phyloP scores from a whole-genome alignment of 1,140 invertebrate genomes.

The Stegodyphus dumicola region DNA sequence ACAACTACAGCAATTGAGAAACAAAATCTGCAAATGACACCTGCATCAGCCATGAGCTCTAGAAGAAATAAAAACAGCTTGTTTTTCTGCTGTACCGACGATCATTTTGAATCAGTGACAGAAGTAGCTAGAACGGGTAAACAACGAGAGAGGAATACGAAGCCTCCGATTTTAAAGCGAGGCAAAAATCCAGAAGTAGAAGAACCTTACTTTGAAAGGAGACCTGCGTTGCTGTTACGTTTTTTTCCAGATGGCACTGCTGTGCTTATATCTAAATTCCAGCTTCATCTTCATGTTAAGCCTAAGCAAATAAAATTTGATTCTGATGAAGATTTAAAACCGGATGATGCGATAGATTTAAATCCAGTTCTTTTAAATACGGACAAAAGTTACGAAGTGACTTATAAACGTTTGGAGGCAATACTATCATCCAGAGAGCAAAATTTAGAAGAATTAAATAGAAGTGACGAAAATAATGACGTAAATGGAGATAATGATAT shows the following conservation, averaged over 20 bases:
- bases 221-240: slow-evolving; percentile 40
- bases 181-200: slow-evolving; percentile 25
- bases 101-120: background rate
- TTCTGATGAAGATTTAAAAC: background rate
- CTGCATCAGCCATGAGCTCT: background rate
- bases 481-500: slow-evolving; percentile 4
- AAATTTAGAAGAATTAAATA: slow-evolving; percentile 8
- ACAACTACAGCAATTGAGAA: no score
- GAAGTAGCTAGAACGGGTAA: slow-evolving; percentile 7
- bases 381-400: slow-evolving; percentile 47
- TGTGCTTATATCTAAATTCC: slow-evolving; percentile 52
- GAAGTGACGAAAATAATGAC: background rate
- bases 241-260: slow-evolving; percentile 58
- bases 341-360: slow-evolving; percentile 1
- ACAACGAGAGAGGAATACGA: slow-evolving; percentile 54
- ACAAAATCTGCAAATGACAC: background rate
- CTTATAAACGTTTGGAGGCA: slow-evolving; percentile 42
- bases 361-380: slow-evolving; percentile 14
- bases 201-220: slow-evolving; percentile 38
- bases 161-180: slow-evolving; percentile 28
- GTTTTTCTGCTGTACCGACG: slow-evolving; percentile 34
- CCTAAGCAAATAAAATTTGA: slow-evolving; percentile 47
- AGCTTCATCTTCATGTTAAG: slow-evolving; percentile 51
- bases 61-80: slow-evolving; percentile 48
- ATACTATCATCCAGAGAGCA: slow-evolving; percentile 25